Conservation (phyloP, 2,888 invertebrate species). For the Minunthozetes semirufus region DNA sequence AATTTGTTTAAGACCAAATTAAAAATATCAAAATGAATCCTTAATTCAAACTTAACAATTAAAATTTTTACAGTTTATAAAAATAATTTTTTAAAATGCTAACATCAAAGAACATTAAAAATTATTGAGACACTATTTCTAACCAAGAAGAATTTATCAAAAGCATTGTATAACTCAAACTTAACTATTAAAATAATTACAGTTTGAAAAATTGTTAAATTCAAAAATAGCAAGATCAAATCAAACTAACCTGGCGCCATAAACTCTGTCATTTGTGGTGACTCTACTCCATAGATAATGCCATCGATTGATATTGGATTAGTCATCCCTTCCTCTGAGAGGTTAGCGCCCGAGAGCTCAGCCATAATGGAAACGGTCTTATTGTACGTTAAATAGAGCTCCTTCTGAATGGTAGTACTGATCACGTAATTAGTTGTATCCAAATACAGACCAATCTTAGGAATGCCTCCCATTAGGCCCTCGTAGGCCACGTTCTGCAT, state of each 20-base stretch:
- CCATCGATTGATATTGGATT: constrained; percentile 30
- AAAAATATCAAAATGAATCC: too few species aligned
- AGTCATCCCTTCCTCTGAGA: background rate
- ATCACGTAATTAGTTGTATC: constrained; percentile 65
- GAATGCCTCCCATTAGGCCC: constrained; percentile 46
- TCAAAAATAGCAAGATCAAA: constrained; percentile 51
- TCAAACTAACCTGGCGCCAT: constrained; percentile 82
- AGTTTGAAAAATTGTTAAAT: too few species aligned
- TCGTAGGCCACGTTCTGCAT: constrained; percentile 16
- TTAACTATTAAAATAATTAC: too few species aligned
- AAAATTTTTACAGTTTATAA: too few species aligned
- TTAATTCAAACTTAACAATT: too few species aligned
- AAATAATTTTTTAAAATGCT: too few species aligned
- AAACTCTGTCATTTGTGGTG: constrained; percentile 81
- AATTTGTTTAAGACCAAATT: too few species aligned
- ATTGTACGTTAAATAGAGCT: constrained; percentile 30
- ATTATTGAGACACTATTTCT: too few species aligned
- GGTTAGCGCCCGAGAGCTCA: constrained; percentile 18
- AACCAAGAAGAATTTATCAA: too few species aligned
- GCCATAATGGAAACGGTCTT: constrained; percentile 1
- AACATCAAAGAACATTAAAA: too few species aligned
- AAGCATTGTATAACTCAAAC: too few species aligned
- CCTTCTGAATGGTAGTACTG: constrained; percentile 28
- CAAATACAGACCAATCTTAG: constrained; percentile 78
- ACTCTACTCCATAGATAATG: constrained; percentile 31